A percentile compares a stretch with the other conserved stretches of the same genome.
Evolutionary conservation across 2,113 vertebrate species (phyloP).

Genomic region (Scolopax mira): DNA sequence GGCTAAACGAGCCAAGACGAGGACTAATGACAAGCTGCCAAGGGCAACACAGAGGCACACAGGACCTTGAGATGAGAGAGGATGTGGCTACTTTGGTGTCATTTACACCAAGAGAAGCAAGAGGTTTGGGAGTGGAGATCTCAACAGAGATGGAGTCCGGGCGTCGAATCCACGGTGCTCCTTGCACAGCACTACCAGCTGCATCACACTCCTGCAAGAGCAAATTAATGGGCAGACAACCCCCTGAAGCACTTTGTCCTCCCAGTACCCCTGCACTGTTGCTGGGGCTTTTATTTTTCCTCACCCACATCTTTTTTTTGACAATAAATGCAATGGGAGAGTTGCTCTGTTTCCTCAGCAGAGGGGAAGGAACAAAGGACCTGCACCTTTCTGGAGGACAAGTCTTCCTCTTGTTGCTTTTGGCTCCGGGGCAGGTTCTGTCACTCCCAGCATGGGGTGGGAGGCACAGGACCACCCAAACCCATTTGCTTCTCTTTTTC

Average conservation of each 20-base stretch:
- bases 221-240: background rate
- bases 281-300: background rate
- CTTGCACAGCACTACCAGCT: background rate
- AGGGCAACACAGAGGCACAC: background rate
- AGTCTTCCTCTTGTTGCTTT: background rate
- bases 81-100: background rate
- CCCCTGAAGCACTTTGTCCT: background rate
- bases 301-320: no score
- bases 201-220: accelerated
- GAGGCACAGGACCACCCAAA: background rate
- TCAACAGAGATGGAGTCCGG: accelerated
- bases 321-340: background rate
- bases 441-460: accelerated
- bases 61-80: background rate
- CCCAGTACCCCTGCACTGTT: background rate
- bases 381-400: background rate
- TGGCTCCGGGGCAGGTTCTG: background rate
- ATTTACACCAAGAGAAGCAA: background rate
- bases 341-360: background rate
- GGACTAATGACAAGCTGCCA: background rate
- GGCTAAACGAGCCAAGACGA: background rate
- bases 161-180: background rate
- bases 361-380: background rate
- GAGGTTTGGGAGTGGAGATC: background rate
- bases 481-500: background rate